phyloP scores from a whole-genome alignment of 2,113 vertebrate species.

The Microtus richardsoni region DNA sequence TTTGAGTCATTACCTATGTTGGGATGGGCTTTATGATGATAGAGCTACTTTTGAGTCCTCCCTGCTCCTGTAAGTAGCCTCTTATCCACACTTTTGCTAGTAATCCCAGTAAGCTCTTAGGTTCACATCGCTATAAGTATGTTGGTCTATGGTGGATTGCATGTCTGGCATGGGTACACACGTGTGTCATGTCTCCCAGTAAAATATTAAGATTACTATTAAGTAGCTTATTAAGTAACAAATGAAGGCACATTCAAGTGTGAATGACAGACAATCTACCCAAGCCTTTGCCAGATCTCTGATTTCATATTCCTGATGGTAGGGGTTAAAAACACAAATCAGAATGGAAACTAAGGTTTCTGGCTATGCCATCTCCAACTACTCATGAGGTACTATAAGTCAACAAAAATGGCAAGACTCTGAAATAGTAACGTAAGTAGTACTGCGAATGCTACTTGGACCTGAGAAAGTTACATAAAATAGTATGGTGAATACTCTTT shows the following conservation, averaged over 20 bases:
- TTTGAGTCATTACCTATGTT: neutral
- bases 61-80: neutral
- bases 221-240: neutral
- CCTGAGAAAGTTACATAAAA: neutral
- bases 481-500: neutral
- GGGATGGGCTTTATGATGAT: neutral
- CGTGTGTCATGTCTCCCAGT: neutral
- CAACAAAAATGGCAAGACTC: neutral
- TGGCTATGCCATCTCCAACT: neutral
- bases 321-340: neutral
- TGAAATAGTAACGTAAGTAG: neutral
- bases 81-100: neutral
- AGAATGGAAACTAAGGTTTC: neutral
- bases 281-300: neutral
- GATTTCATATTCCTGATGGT: neutral
- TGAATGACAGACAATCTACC: conserved; percentile 1
- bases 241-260: neutral
- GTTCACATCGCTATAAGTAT: neutral
- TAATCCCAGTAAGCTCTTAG: neutral
- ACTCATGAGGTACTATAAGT: neutral
- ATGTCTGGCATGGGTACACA: neutral
- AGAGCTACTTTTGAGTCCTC: neutral
- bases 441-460: neutral
- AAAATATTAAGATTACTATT: neutral
- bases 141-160: neutral